These are phyloP conservation scores for Caenorhabditis tropicalis DNA, from an alignment of 1,140 invertebrate species.

Conservation along the genomic window DNA sequence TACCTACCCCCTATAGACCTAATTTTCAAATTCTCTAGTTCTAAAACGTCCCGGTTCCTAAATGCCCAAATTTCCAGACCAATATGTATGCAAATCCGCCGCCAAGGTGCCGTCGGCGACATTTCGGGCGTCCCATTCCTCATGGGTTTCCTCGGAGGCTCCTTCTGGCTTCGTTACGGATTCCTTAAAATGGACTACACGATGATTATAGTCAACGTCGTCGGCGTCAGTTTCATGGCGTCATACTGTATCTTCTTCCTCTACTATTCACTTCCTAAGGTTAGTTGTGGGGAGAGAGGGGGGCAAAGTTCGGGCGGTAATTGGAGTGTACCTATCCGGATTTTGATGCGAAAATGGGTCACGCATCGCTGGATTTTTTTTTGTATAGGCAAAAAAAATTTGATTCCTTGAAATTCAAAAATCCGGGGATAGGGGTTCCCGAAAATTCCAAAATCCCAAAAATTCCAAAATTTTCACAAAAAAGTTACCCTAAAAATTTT, in stretches of 20 bases:
- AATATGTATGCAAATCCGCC: conserved; percentile 68
- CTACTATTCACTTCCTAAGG: conserved; percentile 60
- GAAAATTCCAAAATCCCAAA: too few species aligned
- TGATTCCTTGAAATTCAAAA: too few species aligned
- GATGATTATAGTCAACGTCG: conserved; percentile 68
- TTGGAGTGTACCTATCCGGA: too few species aligned
- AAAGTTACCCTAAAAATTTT: too few species aligned
- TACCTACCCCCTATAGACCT: neutral
- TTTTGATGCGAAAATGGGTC: too few species aligned
- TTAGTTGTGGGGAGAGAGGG: neutral
- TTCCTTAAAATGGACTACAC: conserved; percentile 66
- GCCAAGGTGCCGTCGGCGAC: conserved; percentile 63
- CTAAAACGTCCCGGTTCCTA: too few species aligned
- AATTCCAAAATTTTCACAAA: too few species aligned
- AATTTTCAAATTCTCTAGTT: neutral
- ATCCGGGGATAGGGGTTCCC: too few species aligned
- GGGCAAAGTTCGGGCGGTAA: neutral
- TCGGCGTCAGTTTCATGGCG: conserved; percentile 63
- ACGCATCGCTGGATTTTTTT: too few species aligned
- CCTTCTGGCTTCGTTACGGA: conserved; percentile 70
- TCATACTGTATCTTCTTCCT: conserved; percentile 67
- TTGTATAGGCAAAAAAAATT: too few species aligned
- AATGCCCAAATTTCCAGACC: conserved; percentile 60
- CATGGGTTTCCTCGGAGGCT: conserved; percentile 66
- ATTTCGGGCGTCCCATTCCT: conserved; percentile 69